These are phyloP conservation scores for Oreochromis tanganicae DNA, from an alignment of 2,113 vertebrate species.

Conservation along the genomic window DNA sequence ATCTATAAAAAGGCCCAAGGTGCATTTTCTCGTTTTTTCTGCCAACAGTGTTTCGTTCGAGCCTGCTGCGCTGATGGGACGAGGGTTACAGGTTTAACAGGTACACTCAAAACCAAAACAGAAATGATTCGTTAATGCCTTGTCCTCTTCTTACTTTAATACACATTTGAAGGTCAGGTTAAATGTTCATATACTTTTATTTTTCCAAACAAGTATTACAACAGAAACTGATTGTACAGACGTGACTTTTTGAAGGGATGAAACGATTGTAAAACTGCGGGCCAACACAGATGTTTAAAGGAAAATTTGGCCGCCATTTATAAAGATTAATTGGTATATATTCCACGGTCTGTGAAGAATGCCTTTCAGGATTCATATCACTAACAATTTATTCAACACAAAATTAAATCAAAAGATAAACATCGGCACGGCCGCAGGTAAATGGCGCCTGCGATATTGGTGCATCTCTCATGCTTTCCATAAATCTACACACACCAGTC, in stretches of 20 bases:
- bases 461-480: constrained; percentile 41
- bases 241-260: constrained; percentile 1
- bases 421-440: neutral
- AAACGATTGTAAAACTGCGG: neutral
- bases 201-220: constrained; percentile 75
- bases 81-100: constrained; percentile 61
- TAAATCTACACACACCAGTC: constrained; percentile 76
- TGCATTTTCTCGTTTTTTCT: constrained; percentile 75
- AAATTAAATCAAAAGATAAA: neutral
- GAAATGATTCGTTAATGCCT: constrained; percentile 66
- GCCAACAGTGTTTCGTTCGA: constrained; percentile 75
- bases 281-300: neutral
- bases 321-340: neutral
- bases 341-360: neutral
- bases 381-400: neutral
- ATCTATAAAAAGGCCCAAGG: constrained; percentile 81
- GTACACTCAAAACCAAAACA: constrained; percentile 68
- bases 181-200: constrained; percentile 13
- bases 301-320: neutral
- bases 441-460: neutral
- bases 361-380: neutral
- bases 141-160: constrained; percentile 72
- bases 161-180: constrained; percentile 60
- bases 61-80: constrained; percentile 70
- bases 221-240: constrained; percentile 86